Percentiles rank a stretch among this genome's conserved stretches.
These are phyloP conservation scores for Aleiodes leptofemur DNA, from an alignment of 2,888 invertebrate species.

Conservation along the genomic window DNA sequence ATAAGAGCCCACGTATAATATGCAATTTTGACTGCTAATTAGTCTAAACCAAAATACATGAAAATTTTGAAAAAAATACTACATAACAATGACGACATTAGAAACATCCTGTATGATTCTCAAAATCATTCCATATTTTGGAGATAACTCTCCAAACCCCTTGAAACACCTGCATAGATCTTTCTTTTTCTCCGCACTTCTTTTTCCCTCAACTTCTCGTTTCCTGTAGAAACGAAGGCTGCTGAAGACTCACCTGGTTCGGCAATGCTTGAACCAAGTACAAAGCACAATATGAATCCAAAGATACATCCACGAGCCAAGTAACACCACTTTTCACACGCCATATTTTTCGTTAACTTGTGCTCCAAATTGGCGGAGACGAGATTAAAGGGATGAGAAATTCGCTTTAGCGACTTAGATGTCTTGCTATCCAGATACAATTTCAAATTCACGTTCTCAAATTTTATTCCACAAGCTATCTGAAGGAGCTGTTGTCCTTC, in stretches of 20 bases:
- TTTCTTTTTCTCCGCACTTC: background rate
- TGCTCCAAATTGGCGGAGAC: background rate
- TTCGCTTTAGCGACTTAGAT: background rate
- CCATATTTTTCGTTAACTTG: constrained; percentile 52
- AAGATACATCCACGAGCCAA: constrained; percentile 39
- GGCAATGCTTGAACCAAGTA: constrained; percentile 48
- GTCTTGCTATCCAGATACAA: background rate
- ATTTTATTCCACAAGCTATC: background rate
- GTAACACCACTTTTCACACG: constrained; percentile 49
- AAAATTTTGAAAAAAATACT: no score
- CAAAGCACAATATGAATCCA: constrained; percentile 53
- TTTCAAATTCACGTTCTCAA: constrained; percentile 2
- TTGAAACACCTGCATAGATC: constrained; percentile 7
- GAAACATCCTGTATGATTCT: no score
- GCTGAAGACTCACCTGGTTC: constrained; percentile 51
- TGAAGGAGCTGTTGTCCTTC: constrained; percentile 46
- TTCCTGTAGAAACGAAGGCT: background rate
- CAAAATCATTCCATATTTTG: no score
- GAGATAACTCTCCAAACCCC: no score
- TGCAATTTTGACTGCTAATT: no score
- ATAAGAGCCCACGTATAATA: no score
- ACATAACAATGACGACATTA: no score
- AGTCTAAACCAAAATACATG: no score
- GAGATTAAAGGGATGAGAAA: background rate
- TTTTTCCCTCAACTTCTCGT: no score